Evolutionary conservation across 2,113 vertebrate genomes (phyloP).

Genomic region (Crotalus helleri): DNA sequence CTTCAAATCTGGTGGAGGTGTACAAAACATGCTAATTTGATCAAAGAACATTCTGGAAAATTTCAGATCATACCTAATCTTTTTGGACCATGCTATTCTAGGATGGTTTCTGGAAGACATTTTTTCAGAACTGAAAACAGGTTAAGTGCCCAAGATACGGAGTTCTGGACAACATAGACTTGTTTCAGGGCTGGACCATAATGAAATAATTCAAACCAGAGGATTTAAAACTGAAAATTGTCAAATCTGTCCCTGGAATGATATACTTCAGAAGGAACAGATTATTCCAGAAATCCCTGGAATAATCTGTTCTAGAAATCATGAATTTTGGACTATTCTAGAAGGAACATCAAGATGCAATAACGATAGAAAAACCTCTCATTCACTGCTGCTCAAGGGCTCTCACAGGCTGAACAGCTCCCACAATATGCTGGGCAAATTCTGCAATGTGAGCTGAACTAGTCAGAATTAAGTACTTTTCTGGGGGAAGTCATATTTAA

Average conservation of each 20-base stretch:
- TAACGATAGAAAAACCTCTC: neutral
- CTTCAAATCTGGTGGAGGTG: neutral
- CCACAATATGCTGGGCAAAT: neutral
- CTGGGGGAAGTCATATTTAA: neutral
- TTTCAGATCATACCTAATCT: neutral
- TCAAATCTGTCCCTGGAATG: neutral
- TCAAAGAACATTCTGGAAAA: neutral
- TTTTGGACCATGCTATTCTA: neutral
- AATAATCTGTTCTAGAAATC: neutral
- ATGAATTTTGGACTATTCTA: neutral
- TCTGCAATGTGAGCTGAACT: neutral
- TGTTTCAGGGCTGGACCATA: neutral
- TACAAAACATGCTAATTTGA: neutral
- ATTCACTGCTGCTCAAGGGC: neutral
- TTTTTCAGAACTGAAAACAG: neutral
- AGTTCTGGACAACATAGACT: neutral
- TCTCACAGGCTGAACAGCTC: neutral
- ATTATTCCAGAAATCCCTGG: neutral
- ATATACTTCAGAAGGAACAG: neutral
- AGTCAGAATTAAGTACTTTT: neutral
- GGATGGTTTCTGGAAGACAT: neutral
- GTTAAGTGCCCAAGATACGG: neutral
- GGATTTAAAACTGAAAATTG: neutral
- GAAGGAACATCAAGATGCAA: neutral
- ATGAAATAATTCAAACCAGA: neutral